phyloP scores from a whole-genome alignment of 2,888 invertebrate species.

The Drosophila hawaiiensis region DNA sequence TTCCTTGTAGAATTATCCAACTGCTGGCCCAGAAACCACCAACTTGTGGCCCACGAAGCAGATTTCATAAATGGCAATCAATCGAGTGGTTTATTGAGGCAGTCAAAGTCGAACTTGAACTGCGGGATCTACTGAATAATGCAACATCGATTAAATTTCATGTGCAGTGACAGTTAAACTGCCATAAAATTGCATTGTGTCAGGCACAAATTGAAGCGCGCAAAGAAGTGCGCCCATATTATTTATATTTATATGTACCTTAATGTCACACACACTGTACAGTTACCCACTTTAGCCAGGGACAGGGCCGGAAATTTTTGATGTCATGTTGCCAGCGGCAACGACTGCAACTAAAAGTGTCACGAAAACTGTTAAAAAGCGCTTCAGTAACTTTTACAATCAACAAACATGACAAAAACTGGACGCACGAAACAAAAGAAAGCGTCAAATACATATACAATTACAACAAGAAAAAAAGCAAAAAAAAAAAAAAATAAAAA shows the following conservation, averaged over 20 bases:
- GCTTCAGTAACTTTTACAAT: constrained; percentile 77
- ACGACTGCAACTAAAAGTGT: constrained; percentile 56
- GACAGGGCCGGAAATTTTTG: constrained; percentile 24
- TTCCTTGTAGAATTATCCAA: constrained; percentile 19
- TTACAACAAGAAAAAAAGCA: neutral
- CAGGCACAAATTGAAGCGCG: constrained; percentile 2
- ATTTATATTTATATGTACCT: constrained; percentile 23
- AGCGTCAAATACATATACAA: constrained; percentile 69
- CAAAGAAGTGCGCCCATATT: constrained; percentile 26
- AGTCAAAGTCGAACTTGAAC: constrained; percentile 5
- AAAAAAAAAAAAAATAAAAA: neutral
- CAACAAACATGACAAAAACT: constrained; percentile 79
- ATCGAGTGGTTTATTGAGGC: constrained; percentile 39
- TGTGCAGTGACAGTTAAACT: constrained; percentile 58
- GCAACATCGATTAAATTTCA: constrained; percentile 26
- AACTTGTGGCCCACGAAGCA: constrained; percentile 17
- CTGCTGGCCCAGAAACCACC: constrained; percentile 22
- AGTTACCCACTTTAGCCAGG: constrained; percentile 6
- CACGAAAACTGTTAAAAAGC: constrained; percentile 78
- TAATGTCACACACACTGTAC: constrained; percentile 15
- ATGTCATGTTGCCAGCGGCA: constrained; percentile 49
- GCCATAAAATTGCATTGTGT: constrained; percentile 64
- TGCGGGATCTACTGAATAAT: constrained; percentile 35
- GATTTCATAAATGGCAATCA: constrained; percentile 50
- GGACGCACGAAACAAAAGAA: constrained; percentile 60